Evolutionary conservation across 2,113 vertebrate species (phyloP).

Genomic region (Semnornis frantzii): DNA sequence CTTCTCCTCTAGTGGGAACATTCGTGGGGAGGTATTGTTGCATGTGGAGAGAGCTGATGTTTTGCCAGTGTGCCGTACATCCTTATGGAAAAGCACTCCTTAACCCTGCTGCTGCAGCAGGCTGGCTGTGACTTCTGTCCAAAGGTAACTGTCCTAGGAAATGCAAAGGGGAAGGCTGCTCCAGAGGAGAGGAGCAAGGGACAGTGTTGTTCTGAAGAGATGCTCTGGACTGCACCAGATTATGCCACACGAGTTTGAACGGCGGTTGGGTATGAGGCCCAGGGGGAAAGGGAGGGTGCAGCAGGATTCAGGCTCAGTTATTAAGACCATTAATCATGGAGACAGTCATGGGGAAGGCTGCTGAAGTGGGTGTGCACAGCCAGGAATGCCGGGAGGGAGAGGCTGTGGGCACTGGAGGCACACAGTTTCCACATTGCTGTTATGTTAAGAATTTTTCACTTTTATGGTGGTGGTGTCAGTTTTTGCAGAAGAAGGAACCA

Average conservation of each 20-base stretch:
- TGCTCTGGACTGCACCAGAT: not conserved
- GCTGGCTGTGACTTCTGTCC: not conserved
- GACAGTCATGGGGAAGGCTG: conserved; percentile 63
- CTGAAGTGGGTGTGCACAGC: not conserved
- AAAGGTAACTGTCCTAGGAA: not conserved
- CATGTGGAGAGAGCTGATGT: not conserved
- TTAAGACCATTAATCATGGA: conserved; percentile 72
- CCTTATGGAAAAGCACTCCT: not conserved
- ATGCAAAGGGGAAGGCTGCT: not conserved
- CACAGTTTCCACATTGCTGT: not conserved
- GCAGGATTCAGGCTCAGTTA: conserved; percentile 62
- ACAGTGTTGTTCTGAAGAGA: not conserved
- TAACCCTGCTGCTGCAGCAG: not conserved
- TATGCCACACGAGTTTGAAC: not conserved
- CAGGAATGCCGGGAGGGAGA: conserved; percentile 8
- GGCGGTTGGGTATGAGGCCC: conserved; percentile 35
- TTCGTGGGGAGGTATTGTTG: not conserved
- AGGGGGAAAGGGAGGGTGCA: not conserved
- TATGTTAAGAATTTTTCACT: conserved; percentile 67
- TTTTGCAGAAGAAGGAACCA: not conserved
- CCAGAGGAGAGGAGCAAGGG: not conserved
- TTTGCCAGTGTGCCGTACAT: not conserved
- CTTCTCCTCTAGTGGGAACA: not conserved
- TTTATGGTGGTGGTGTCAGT: conserved; percentile 42
- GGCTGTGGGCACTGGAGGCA: not conserved